A percentile compares a stretch with the other conserved stretches of the same genome.
Conservation (phyloP, 2,888 invertebrate species). For the Lepetodrilus schrolli region DNA sequence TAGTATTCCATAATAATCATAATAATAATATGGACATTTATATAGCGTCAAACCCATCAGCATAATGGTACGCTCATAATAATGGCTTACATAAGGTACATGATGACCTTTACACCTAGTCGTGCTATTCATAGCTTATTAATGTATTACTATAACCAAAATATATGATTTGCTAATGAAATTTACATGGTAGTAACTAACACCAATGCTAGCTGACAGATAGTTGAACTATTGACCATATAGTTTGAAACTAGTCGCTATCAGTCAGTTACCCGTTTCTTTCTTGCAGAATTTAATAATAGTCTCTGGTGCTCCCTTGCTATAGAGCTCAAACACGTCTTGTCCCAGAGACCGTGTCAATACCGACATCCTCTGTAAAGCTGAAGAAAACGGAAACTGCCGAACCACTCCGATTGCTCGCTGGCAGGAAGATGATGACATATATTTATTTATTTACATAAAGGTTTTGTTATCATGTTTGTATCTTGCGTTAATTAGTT, state of each 20-base stretch:
- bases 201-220: no score
- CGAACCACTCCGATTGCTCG: slow-evolving; percentile 84
- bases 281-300: slow-evolving; percentile 85
- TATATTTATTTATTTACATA: background rate
- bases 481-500: no score
- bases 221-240: background rate
- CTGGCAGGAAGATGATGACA: slow-evolving; percentile 37
- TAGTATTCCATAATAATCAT: background rate
- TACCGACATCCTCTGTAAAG: slow-evolving; percentile 90
- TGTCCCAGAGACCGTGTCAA: slow-evolving; percentile 85
- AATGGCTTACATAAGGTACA: no score
- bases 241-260: background rate
- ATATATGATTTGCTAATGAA: no score
- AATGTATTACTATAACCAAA: no score
- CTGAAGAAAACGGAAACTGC: slow-evolving; percentile 89
- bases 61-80: no score
- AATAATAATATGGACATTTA: no score
- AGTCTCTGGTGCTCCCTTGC: slow-evolving; percentile 95
- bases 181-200: no score
- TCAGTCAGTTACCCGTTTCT: slow-evolving; percentile 78
- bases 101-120: no score
- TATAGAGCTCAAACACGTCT: slow-evolving; percentile 84
- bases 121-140: no score
- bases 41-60: no score
- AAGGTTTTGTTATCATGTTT: background rate